phyloP scores from a whole-genome alignment of 2,113 vertebrate genomes.

The Mugil cephalus region DNA sequence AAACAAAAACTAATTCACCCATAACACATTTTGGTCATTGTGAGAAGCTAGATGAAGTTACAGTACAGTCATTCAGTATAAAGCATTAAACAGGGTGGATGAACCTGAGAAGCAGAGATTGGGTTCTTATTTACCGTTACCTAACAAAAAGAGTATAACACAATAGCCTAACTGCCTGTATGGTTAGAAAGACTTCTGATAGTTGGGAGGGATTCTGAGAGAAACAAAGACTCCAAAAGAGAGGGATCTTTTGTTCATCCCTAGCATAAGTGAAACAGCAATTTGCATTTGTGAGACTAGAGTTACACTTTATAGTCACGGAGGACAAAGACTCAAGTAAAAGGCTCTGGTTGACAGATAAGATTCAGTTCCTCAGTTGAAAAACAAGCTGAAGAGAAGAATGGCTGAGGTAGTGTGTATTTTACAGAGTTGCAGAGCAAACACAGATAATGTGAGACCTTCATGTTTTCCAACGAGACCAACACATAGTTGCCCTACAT shows the following conservation, averaged over 20 bases:
- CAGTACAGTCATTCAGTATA: conserved; percentile 25
- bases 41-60: conserved; percentile 47
- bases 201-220: conserved; percentile 17
- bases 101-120: conserved; percentile 46
- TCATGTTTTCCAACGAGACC: not conserved
- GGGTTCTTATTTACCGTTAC: conserved; percentile 41
- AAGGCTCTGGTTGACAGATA: conserved; percentile 41
- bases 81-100: conserved; percentile 36
- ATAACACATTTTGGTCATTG: conserved; percentile 4
- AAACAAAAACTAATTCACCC: conserved; percentile 2
- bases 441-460: not conserved
- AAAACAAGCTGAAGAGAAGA: not conserved
- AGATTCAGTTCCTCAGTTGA: conserved; percentile 18
- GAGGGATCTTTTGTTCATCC: conserved; percentile 55
- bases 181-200: conserved; percentile 42
- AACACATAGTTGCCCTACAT: not conserved
- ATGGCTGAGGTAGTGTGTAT: conserved; percentile 25
- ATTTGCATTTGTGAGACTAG: conserved; percentile 77
- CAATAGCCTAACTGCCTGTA: conserved; percentile 58
- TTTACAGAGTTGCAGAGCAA: conserved; percentile 14
- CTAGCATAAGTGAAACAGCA: conserved; percentile 45
- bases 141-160: conserved; percentile 56
- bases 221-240: conserved; percentile 64
- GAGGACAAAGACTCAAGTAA: conserved; percentile 61
- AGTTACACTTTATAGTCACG: conserved; percentile 70